These are phyloP conservation scores for Oryctes rhinoceros DNA, from an alignment of 1,140 invertebrate genomes.

Conservation along the genomic window DNA sequence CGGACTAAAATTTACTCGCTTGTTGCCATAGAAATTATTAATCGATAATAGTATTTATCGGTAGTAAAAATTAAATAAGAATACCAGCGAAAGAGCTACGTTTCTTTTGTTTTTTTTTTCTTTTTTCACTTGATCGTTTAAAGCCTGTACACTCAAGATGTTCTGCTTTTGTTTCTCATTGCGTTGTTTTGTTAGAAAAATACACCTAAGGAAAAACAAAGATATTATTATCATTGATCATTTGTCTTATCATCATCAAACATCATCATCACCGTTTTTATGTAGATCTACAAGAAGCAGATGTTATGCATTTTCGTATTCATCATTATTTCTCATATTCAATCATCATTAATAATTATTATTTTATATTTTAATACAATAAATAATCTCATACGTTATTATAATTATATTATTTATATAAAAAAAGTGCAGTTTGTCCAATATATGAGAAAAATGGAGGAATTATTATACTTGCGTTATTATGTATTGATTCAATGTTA, in stretches of 20 bases:
- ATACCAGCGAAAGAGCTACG: too few species aligned
- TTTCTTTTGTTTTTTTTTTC: not conserved
- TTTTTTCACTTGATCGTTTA: conserved; percentile 37
- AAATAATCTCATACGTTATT: conserved; percentile 41
- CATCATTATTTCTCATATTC: not conserved
- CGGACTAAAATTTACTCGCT: too few species aligned
- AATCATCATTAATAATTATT: conserved; percentile 28
- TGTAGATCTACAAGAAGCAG: conserved; percentile 24
- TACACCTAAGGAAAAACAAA: conserved; percentile 22
- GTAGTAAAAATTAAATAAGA: too few species aligned
- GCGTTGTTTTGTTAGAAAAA: conserved; percentile 43
- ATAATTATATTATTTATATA: conserved; percentile 35
- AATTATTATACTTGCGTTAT: not conserved
- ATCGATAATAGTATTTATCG: too few species aligned
- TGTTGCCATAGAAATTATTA: too few species aligned
- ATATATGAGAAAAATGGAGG: conserved; percentile 41
- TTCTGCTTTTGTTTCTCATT: conserved; percentile 39
- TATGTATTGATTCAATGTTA: not conserved
- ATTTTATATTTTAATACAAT: conserved; percentile 39
- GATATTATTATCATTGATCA: not conserved
- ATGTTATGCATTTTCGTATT: conserved; percentile 28
- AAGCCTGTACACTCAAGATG: not conserved
- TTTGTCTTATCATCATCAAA: not conserved
- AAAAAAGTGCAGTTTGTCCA: conserved; percentile 40
- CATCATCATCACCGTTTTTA: not conserved